Evolutionary conservation across 2,888 invertebrate genomes (phyloP).

Genomic region (Thera britannica): DNA sequence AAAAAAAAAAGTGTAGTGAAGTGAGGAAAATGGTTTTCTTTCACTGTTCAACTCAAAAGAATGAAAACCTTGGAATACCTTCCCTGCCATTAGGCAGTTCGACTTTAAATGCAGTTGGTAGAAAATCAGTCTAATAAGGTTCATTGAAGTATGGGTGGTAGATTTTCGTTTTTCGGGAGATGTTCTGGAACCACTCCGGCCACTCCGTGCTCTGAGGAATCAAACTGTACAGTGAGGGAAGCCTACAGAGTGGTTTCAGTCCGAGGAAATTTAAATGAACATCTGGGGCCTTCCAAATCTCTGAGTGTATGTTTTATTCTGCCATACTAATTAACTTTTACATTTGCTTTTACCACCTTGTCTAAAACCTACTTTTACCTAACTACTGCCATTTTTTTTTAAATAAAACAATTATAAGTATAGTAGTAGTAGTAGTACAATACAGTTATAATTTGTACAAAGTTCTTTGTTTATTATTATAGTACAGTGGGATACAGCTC

Average conservation of each 20-base stretch:
- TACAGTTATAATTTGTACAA: no score
- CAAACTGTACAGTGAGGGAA: not conserved
- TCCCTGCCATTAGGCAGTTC: not conserved
- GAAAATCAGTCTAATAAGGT: not conserved
- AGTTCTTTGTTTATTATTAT: no score
- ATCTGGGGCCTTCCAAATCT: not conserved
- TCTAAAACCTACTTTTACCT: no score
- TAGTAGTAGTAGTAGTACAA: no score
- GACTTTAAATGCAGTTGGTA: not conserved
- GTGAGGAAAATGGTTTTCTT: not conserved
- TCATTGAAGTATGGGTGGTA: conserved; percentile 10
- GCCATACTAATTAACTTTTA: no score
- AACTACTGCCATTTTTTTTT: no score
- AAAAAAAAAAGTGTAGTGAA: not conserved
- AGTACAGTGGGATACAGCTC: no score
- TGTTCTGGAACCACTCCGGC: not conserved
- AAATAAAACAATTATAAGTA: no score
- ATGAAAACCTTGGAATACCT: not conserved
- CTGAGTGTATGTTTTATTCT: not conserved
- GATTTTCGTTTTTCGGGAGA: conserved; percentile 3
- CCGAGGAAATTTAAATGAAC: conserved; percentile 5
- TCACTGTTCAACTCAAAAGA: not conserved
- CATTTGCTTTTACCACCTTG: no score
- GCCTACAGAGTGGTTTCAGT: conserved; percentile 8
- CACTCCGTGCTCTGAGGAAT: conserved; percentile 3